A percentile compares a stretch with the other conserved stretches of the same genome.
phyloP scores from a whole-genome alignment of 2,113 vertebrate species.

The Nymphicus hollandicus region DNA sequence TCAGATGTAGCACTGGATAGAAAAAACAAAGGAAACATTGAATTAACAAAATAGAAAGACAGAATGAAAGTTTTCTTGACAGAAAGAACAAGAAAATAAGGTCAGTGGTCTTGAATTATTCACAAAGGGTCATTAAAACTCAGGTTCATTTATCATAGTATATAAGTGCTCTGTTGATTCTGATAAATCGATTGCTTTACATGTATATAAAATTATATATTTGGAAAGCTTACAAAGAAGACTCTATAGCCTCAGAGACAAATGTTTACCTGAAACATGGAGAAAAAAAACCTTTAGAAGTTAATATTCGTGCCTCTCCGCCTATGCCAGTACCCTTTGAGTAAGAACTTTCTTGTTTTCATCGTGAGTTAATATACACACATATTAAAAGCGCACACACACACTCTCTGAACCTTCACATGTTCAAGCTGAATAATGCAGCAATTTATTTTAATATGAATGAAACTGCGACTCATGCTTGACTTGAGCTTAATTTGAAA shows the following conservation, averaged over 20 bases:
- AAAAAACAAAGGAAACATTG: not conserved
- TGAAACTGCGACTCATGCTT: not conserved
- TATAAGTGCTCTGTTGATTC: not conserved
- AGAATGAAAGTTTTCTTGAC: not conserved
- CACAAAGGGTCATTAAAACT: not conserved
- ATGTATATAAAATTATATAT: not conserved
- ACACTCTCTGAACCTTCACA: not conserved
- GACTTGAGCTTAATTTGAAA: not conserved
- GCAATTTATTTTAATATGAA: not conserved
- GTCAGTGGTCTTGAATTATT: not conserved
- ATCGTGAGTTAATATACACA: not conserved
- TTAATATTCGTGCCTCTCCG: not conserved
- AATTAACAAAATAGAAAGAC: not conserved
- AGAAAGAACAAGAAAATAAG: not conserved
- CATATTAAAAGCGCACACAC: not conserved
- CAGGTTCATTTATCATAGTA: not conserved
- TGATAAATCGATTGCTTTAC: not conserved
- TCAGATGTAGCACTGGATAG: not conserved
- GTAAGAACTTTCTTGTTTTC: not conserved
- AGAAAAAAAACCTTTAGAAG: not conserved
- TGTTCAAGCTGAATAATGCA: not conserved
- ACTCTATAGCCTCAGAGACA: not conserved
- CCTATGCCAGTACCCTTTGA: not conserved
- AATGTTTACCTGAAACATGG: not conserved
- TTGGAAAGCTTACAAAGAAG: not conserved